Conservation (phyloP, 2,797 vertebrate species). For the Eulemur mongoz region DNA sequence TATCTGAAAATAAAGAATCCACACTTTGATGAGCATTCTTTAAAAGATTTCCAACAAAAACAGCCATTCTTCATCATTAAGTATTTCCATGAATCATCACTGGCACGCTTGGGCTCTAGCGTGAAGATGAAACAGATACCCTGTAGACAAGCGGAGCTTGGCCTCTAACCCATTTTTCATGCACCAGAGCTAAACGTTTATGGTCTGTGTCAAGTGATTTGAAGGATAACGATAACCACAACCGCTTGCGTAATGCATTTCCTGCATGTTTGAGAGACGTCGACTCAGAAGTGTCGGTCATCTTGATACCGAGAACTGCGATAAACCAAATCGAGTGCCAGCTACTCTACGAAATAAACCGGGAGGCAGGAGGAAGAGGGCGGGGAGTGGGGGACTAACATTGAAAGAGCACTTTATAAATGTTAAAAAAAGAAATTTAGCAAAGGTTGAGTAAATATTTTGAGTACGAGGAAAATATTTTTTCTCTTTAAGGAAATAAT, state of each 20-base stretch:
- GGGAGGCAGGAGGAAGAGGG: neutral
- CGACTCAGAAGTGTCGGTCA: neutral
- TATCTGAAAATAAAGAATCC: neutral
- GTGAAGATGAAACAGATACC: slow-evolving; percentile 56
- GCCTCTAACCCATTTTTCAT: slow-evolving; percentile 47
- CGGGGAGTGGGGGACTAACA: fast-evolving
- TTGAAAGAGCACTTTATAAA: neutral
- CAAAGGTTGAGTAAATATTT: neutral
- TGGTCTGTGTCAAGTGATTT: neutral
- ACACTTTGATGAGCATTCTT: neutral
- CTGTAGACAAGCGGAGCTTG: slow-evolving; percentile 7
- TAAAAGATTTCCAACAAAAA: slow-evolving; percentile 30
- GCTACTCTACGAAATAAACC: neutral
- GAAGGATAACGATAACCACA: slow-evolving; percentile 55
- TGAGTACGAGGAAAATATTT: neutral
- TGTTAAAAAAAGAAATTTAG: neutral
- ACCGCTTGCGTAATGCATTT: neutral
- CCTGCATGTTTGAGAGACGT: neutral
- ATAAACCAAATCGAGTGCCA: neutral
- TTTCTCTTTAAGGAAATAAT: neutral
- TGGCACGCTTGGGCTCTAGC: neutral
- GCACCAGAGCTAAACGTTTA: slow-evolving; percentile 45
- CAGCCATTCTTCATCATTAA: neutral
- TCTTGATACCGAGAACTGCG: neutral
- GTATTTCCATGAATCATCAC: slow-evolving; percentile 48